Evolutionary conservation across 2,888 invertebrate genomes (phyloP), one percentile per base, ranked within the genome.

Genomic region (Pterobdella sp.): DNA sequence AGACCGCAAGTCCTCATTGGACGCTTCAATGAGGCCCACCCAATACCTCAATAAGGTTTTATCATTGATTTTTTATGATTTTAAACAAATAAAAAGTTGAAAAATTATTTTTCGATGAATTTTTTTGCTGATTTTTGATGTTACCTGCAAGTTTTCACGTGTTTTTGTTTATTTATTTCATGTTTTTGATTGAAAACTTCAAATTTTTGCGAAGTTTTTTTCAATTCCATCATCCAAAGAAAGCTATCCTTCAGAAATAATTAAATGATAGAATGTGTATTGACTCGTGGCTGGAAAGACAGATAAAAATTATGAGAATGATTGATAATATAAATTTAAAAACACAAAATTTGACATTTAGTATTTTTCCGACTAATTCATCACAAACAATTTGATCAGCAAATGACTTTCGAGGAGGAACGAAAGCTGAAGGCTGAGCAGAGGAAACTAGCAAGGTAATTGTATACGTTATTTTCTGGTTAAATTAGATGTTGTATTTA

Each of bases 351-450:
- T n/a, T n/a, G n/a, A n/a, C n/a, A n/a, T n/a, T n/a, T n/a, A n/a
- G n/a, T n/a, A n/a, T n/a, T n/a, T n/a, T n/a, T n/a, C n/a, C n/a
- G n/a, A n/a, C n/a, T n/a, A n/a, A n/a, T n/a, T n/a, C n/a, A n/a
- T n/a, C n/a, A n/a, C n/a, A n/a, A n/a, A n/a, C n/a, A n/a, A n/a
- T n/a, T n/a, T n/a, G n/a, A n/a, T n/a, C 60, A 56, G 60, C 7
- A 56, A 56, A n/a, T 22, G 14, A 52, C 73, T 32, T n/a, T 14
- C 0, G 73, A 73, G 10, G 73, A 73, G 34, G 68, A 73, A 52
- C 32, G 73, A 0, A 56, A 37, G 49, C 18, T 56, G 32, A 67
- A 29, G n/a, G 73, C 73, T 1, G 73, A 73, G 18, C 73, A 73
- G 68, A 56, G 66, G n/a, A 72, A 63, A 35, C 37, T 36, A 31